Conservation (phyloP, 2,888 invertebrate species). For the Andricus curvator region DNA sequence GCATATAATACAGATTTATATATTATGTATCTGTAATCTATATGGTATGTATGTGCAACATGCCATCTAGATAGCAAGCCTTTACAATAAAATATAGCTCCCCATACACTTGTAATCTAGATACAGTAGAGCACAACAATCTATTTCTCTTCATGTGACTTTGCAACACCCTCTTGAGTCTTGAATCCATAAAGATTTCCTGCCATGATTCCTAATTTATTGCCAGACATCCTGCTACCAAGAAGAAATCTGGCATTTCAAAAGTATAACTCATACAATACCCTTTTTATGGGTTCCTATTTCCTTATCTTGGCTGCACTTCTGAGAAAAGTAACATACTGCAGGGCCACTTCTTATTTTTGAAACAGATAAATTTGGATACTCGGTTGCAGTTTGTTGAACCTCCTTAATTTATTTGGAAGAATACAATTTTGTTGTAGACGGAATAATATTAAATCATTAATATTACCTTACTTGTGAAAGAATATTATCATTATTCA, state of each 20-base stretch:
- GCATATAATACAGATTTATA: background rate
- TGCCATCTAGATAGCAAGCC: conserved; percentile 11
- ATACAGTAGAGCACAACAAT: conserved; percentile 10
- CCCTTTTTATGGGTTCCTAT: conserved; percentile 27
- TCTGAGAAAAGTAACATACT: conserved; percentile 34
- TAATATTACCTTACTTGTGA: background rate
- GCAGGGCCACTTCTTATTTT: conserved; percentile 16
- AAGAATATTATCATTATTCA: too few species aligned
- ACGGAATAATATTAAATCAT: background rate
- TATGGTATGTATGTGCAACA: background rate
- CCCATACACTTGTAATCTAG: conserved; percentile 21
- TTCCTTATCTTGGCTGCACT: conserved; percentile 32
- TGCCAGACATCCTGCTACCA: conserved; percentile 37
- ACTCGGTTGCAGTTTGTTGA: conserved; percentile 33
- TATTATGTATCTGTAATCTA: conserved; percentile 3
- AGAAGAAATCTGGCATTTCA: conserved; percentile 11
- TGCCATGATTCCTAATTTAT: conserved; percentile 34
- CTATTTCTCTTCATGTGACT: conserved; percentile 33
- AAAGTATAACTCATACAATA: conserved; percentile 31
- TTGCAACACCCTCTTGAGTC: conserved; percentile 20
- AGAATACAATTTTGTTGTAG: background rate
- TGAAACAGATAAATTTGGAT: conserved; percentile 25
- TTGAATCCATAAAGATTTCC: conserved; percentile 27
- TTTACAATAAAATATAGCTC: conserved; percentile 24
- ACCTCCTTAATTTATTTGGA: conserved; percentile 23